Base-by-base conservation (phyloP, 2,888 invertebrate species). In the Platynereis dumerilii region DNA sequence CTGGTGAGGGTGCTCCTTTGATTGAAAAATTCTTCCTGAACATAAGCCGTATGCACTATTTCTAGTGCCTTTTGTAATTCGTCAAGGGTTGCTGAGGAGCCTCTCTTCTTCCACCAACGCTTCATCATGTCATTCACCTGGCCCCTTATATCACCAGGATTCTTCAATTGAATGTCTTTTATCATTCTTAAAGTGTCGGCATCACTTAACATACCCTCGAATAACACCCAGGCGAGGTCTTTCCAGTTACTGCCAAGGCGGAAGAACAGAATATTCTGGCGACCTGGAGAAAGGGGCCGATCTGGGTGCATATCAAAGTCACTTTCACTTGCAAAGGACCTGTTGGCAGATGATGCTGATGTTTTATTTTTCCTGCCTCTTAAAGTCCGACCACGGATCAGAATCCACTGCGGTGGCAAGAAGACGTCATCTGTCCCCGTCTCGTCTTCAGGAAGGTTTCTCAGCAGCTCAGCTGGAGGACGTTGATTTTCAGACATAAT, bases 81-180 rank as follows among this genome's bases (percentile, higher is more conserved):
- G 55, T 74, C 70, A 1, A 74, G 65, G 1, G 74, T 74, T 12
- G 74, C 74, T 17, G 52, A 60, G 2, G 57, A 22, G 1, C 72
- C 69, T 58, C 69, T 72, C 62, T 66, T 66, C 34, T 65, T 66
- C 74, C 74, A 74, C 74, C 74, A 74, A 1, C 74, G 65, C 17
- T 66, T 59, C 73, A 74, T 74, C 66, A 74, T 39, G 44, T 74
- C 71, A 24, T 68, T 67, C 22, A 74, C 70, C 61, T 74, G 72
- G 7, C 66, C 68, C 7, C 62, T 68, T n/a, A 73, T 57, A 1
- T 61, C 45, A 0, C 60, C 63, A 5, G 71, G 72, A 28, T 70
- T 55, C 59, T 71, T 72, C 20, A 69, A 54, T 44, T 73, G 73
- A 34, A 74, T 67, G 48, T 74, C 74, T 44, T 68, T 69, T 29